These are phyloP conservation scores for Daboia siamensis DNA, from an alignment of 2,113 vertebrate species.

Conservation along the genomic window DNA sequence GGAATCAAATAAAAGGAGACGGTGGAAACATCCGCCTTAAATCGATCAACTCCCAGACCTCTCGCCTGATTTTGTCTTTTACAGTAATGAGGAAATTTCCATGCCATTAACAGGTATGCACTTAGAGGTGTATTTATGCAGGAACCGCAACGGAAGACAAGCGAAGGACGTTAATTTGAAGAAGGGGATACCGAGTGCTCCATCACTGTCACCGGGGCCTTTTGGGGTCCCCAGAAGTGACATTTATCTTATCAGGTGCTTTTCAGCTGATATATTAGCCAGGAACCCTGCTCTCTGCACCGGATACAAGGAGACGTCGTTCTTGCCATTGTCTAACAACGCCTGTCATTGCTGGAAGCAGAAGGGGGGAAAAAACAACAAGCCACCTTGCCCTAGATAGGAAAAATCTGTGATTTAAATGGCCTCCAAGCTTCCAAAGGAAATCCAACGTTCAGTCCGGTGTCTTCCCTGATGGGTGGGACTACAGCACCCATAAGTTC, in stretches of 20 bases:
- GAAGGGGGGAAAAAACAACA: not conserved
- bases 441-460: not conserved
- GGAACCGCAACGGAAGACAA: constrained; percentile 45
- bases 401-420: not conserved
- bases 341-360: not conserved
- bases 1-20: constrained; percentile 27
- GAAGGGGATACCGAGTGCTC: constrained; percentile 6
- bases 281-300: not conserved
- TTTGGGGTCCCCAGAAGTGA: rapidly evolving
- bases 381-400: not conserved
- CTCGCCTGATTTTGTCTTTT: constrained; percentile 1
- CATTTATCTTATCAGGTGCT: not conserved
- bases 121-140: constrained; percentile 13
- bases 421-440: not conserved
- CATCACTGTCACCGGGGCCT: constrained; percentile 10
- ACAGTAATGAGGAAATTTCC: constrained; percentile 37
- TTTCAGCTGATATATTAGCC: not conserved
- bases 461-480: not conserved
- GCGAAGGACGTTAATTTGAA: constrained; percentile 52
- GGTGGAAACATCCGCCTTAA: constrained; percentile 26
- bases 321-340: not conserved
- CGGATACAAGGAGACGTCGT: not conserved
- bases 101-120: constrained; percentile 51
- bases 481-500: not conserved
- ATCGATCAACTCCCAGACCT: constrained; percentile 30